A percentile compares a stretch with the other conserved stretches of the same genome.
Conservation (phyloP, 2,113 vertebrate species). For the Callipepla squamata region DNA sequence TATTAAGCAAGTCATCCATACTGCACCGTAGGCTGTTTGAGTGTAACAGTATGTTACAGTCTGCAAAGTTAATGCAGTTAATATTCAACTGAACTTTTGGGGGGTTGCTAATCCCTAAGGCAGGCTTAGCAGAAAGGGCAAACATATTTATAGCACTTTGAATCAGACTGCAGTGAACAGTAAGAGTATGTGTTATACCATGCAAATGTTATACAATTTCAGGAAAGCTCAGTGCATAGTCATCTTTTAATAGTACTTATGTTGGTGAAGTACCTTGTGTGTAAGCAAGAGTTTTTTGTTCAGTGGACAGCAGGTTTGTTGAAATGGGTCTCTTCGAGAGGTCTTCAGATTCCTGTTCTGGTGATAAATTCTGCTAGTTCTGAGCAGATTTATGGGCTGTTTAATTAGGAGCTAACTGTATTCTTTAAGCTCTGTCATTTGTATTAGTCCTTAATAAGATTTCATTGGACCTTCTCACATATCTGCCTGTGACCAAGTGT, state of each 20-base stretch:
- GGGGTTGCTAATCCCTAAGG: slow-evolving; percentile 86
- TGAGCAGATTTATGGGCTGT: slow-evolving; percentile 44
- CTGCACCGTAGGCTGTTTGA: slow-evolving; percentile 71
- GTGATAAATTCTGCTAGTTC: slow-evolving; percentile 15
- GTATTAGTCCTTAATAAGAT: slow-evolving; percentile 62
- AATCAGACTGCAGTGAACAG: slow-evolving; percentile 84
- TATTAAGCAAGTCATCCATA: slow-evolving; percentile 71
- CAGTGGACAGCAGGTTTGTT: slow-evolving; percentile 24
- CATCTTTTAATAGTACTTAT: slow-evolving; percentile 55
- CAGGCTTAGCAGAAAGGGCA: slow-evolving; percentile 88
- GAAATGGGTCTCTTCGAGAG: slow-evolving; percentile 14
- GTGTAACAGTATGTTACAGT: slow-evolving; percentile 69
- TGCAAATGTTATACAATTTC: slow-evolving; percentile 71
- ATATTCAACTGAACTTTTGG: slow-evolving; percentile 83
- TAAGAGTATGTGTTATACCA: slow-evolving; percentile 74
- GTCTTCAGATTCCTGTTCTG: slow-evolving; percentile 25
- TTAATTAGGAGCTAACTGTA: slow-evolving; percentile 45
- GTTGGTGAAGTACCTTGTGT: neutral
- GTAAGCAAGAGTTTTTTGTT: slow-evolving; percentile 24
- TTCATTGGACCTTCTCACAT: slow-evolving; percentile 45
- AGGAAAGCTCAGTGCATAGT: slow-evolving; percentile 65
- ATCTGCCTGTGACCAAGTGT: neutral
- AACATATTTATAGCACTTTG: slow-evolving; percentile 91
- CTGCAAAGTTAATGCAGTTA: slow-evolving; percentile 80
- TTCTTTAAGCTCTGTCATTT: slow-evolving; percentile 60